Evolutionary conservation across 1,140 invertebrate species (phyloP).

Genomic region (Magallana gigas): DNA sequence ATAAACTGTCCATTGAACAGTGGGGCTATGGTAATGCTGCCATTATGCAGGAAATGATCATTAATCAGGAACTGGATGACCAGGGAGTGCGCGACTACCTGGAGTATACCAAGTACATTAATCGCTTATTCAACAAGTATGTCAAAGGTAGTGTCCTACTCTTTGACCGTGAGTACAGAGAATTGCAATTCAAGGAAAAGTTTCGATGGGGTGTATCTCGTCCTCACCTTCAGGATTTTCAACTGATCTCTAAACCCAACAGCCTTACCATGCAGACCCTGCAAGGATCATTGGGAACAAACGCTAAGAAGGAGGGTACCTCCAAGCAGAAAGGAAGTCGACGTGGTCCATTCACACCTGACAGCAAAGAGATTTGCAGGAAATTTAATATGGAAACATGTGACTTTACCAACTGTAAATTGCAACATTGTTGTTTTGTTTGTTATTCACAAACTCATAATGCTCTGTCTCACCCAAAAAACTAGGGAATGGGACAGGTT

Average conservation of each 20-base stretch:
- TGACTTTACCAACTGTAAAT: too few species aligned
- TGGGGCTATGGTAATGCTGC: neutral
- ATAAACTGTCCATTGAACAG: too few species aligned
- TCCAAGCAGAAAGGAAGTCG: neutral
- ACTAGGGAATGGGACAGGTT: neutral
- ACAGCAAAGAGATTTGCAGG: conserved; percentile 8
- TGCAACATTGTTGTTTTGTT: too few species aligned
- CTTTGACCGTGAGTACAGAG: neutral
- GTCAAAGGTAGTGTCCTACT: neutral
- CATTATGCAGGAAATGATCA: neutral
- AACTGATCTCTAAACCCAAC: neutral
- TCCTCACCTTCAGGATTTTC: neutral
- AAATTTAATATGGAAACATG: too few species aligned
- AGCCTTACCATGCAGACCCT: neutral
- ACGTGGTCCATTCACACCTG: conserved; percentile 11
- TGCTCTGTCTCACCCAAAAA: too few species aligned
- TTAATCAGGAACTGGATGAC: neutral
- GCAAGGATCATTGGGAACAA: neutral
- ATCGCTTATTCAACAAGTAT: neutral
- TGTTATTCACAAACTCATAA: too few species aligned
- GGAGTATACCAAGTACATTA: neutral
- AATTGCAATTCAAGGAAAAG: neutral
- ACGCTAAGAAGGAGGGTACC: neutral
- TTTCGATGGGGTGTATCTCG: conserved; percentile 10
- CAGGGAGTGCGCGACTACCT: neutral